Conservation (phyloP, 2,113 vertebrate species). For the Heptranchias perlo region DNA sequence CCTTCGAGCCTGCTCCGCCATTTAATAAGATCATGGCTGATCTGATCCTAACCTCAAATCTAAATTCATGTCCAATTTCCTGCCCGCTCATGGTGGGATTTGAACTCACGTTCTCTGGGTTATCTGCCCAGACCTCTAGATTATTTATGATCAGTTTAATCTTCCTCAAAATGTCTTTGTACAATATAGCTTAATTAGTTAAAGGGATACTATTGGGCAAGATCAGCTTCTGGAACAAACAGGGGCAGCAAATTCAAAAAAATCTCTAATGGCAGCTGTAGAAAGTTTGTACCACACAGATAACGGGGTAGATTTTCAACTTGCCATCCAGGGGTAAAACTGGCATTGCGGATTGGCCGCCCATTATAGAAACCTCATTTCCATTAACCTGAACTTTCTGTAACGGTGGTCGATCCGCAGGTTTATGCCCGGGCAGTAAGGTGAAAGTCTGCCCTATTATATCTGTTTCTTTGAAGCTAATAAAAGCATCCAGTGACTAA, state of each 20-base stretch:
- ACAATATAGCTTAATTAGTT: background rate
- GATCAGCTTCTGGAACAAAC: background rate
- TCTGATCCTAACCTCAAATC: no score
- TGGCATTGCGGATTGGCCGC: background rate
- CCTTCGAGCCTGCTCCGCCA: no score
- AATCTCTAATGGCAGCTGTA: background rate
- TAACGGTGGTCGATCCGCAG: background rate
- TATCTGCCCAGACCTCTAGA: background rate
- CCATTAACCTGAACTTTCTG: background rate
- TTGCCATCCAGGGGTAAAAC: background rate
- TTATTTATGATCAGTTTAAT: background rate
- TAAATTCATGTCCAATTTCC: no score
- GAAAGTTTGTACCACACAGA: background rate
- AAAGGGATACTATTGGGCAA: background rate
- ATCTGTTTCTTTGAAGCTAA: background rate
- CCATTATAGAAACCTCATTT: background rate
- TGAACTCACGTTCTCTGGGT: background rate
- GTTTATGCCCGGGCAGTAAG: background rate
- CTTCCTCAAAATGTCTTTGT: background rate
- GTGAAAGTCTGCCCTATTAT: no score
- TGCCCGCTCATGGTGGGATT: background rate
- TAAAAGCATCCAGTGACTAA: background rate
- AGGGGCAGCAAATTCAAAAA: background rate
- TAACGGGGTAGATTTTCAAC: background rate
- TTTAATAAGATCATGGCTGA: no score